A percentile compares a stretch with the other conserved stretches of the same genome.
phyloP scores from a whole-genome alignment of 1,140 invertebrate species.

The Laupala kohalensis region DNA sequence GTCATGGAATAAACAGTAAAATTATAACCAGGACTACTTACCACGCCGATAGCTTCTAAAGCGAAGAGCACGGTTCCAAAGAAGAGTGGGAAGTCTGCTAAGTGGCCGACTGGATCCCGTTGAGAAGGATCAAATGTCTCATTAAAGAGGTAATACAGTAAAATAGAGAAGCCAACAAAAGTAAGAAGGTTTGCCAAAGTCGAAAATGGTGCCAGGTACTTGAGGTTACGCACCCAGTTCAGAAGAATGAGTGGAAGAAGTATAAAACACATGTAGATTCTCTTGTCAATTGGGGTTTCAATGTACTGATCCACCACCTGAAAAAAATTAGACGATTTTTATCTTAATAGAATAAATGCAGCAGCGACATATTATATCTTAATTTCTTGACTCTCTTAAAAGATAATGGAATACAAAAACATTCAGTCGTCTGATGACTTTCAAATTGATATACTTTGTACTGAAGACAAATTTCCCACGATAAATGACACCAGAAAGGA shows the following conservation, averaged over 20 bases:
- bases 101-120: slow-evolving; percentile 32
- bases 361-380: too few relatives aligned
- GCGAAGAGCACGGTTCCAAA: slow-evolving; percentile 67
- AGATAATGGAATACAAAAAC: too few relatives aligned
- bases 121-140: slow-evolving; percentile 35
- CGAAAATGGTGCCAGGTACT: slow-evolving; percentile 58
- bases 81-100: slow-evolving; percentile 36
- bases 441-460: too few relatives aligned
- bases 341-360: too few relatives aligned
- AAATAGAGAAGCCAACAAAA: slow-evolving; percentile 48
- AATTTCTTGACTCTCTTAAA: too few relatives aligned
- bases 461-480: too few relatives aligned
- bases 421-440: too few relatives aligned
- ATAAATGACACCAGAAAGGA: too few relatives aligned
- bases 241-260: slow-evolving; percentile 54
- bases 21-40: slow-evolving; percentile 25
- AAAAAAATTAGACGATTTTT: too few relatives aligned
- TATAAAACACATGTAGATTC: slow-evolving; percentile 47
- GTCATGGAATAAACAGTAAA: background rate
- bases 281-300: slow-evolving; percentile 29
- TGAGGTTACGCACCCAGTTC: slow-evolving; percentile 57
- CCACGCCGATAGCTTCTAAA: slow-evolving; percentile 62
- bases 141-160: slow-evolving; percentile 51
- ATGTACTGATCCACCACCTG: slow-evolving; percentile 22
- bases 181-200: slow-evolving; percentile 55